Conservation (phyloP, 30 jellyfish, hydroid and myxozoan species). For the Catostylus mosaicus region DNA sequence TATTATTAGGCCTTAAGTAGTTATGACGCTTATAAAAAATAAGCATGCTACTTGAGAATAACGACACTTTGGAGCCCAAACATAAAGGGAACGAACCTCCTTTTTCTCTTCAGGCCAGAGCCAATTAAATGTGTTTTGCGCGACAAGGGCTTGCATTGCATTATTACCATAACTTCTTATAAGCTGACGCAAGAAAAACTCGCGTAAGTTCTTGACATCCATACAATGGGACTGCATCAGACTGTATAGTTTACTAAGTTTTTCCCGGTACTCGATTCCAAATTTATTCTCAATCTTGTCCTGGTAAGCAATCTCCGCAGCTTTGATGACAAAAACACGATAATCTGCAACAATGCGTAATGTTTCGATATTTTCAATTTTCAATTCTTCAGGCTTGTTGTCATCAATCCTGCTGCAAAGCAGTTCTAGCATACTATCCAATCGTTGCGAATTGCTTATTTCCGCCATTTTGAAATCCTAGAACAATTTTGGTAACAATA, state of each 20-base stretch:
- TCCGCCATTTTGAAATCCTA: slow-evolving; percentile 50
- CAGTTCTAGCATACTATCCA: background rate
- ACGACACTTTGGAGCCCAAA: too few relatives aligned
- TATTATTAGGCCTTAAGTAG: too few relatives aligned
- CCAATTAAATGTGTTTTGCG: slow-evolving; percentile 22
- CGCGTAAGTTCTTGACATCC: background rate
- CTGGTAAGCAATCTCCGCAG: slow-evolving; percentile 32
- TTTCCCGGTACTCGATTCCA: background rate
- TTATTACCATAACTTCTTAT: slow-evolving; percentile 29
- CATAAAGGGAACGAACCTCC: slow-evolving; percentile 22
- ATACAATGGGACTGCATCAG: slow-evolving; percentile 8
- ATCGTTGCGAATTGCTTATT: background rate
- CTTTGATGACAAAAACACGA: slow-evolving; percentile 19
- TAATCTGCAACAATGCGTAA: background rate
- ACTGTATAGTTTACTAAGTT: slow-evolving; percentile 24
- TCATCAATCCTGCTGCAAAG: background rate
- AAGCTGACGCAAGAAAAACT: slow-evolving; percentile 42
- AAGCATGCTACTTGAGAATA: too few relatives aligned
- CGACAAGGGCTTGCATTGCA: slow-evolving; percentile 1
- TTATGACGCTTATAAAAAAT: too few relatives aligned
- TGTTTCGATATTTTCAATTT: background rate
- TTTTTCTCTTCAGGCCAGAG: slow-evolving; percentile 33
- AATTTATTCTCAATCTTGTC: slow-evolving; percentile 17
- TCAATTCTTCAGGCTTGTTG: background rate
- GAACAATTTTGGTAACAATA: too few relatives aligned